Evolutionary conservation across 2,113 vertebrate species (phyloP).

Genomic region (Marcusenius ussheri): DNA sequence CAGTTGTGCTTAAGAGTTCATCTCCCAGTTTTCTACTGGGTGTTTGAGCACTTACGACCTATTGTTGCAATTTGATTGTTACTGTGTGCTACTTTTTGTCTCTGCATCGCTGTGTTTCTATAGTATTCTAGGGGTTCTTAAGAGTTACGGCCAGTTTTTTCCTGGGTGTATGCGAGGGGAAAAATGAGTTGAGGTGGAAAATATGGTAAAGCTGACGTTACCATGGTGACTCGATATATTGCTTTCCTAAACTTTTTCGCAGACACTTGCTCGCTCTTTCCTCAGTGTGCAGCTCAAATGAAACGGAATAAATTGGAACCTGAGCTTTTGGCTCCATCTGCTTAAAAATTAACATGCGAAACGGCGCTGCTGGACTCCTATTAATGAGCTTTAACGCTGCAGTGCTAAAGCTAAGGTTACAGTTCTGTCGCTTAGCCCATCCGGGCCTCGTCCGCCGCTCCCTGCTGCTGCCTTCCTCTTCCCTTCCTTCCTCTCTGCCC

Average conservation of each 20-base stretch:
- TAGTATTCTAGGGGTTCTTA: neutral
- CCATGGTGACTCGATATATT: neutral
- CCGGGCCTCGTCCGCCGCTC: no score
- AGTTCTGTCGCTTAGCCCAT: neutral
- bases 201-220: neutral
- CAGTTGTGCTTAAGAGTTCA: neutral
- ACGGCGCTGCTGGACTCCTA: neutral
- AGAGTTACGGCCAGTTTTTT: neutral
- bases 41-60: neutral
- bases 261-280: neutral
- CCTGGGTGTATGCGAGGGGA: neutral
- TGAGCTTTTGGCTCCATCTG: neutral
- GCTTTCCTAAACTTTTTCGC: neutral
- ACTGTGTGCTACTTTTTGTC: neutral
- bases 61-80: neutral
- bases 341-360: neutral
- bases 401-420: neutral
- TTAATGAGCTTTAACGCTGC: neutral
- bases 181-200: neutral
- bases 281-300: neutral
- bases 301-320: neutral
- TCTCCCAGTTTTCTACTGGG: neutral
- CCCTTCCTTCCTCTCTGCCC: neutral
- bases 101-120: neutral
- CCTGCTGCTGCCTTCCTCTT: conserved; percentile 14